Evolutionary conservation across 2,797 vertebrate species (phyloP).

Genomic region (Chaunax sp.): DNA sequence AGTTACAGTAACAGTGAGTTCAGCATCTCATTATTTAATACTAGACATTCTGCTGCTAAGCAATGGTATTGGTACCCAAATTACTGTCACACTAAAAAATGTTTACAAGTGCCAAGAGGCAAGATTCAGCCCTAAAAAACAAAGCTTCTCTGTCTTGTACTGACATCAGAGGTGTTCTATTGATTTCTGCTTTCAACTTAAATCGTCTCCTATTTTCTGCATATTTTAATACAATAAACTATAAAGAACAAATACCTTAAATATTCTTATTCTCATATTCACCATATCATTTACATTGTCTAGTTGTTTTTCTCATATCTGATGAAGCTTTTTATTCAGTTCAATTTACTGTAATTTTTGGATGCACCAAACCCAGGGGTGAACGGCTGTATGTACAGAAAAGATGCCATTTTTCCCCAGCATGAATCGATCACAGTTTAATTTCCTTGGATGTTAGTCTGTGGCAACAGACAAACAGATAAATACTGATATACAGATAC

Average conservation of each 20-base stretch:
- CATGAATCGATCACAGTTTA: slow-evolving; percentile 58
- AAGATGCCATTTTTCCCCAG: slow-evolving; percentile 14
- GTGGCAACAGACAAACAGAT: slow-evolving; percentile 8
- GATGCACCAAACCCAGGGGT: slow-evolving; percentile 27
- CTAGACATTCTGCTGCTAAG: background rate
- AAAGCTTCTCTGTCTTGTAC: slow-evolving; percentile 14
- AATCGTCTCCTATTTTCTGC: background rate
- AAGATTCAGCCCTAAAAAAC: slow-evolving; percentile 7
- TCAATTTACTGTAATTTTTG: slow-evolving; percentile 16
- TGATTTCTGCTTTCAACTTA: slow-evolving; percentile 29
- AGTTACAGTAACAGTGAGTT: background rate
- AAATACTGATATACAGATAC: too few relatives aligned
- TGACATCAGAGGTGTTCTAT: slow-evolving; percentile 23
- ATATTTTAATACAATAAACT: background rate
- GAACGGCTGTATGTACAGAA: slow-evolving; percentile 6
- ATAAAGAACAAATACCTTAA: background rate
- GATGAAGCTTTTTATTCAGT: slow-evolving; percentile 26
- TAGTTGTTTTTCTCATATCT: slow-evolving; percentile 3
- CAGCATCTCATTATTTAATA: slow-evolving; percentile 8
- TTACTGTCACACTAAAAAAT: slow-evolving; percentile 4
- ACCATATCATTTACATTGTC: background rate
- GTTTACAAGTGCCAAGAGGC: slow-evolving; percentile 15
- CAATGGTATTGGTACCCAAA: background rate
- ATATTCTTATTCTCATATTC: background rate
- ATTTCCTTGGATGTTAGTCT: slow-evolving; percentile 49